Percentiles rank a stretch among this genome's conserved stretches.
phyloP scores from a whole-genome alignment of 2,888 invertebrate species.

The Pyrrhia umbra region DNA sequence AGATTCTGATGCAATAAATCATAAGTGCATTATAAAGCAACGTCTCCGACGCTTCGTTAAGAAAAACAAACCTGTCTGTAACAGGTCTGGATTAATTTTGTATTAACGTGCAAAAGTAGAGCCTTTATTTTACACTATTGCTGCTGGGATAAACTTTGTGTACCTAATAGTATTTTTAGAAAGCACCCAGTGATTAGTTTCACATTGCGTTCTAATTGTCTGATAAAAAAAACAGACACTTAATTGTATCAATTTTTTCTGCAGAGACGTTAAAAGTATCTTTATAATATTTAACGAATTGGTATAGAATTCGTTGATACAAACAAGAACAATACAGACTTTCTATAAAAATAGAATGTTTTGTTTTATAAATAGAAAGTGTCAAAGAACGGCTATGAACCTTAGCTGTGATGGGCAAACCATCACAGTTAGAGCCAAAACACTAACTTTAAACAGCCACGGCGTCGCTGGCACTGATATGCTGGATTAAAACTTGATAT shows the following conservation, averaged over 20 bases:
- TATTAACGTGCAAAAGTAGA: conserved; percentile 53
- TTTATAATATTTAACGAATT: too few relatives aligned
- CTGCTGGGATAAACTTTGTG: too few relatives aligned
- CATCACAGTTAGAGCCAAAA: conserved; percentile 44
- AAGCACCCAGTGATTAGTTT: too few relatives aligned
- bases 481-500: conserved; percentile 46
- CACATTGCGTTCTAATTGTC: too few relatives aligned
- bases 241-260: too few relatives aligned
- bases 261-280: too few relatives aligned
- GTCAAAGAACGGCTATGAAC: background rate
- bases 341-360: too few relatives aligned
- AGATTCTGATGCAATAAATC: conserved; percentile 80
- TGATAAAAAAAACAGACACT: too few relatives aligned
- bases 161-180: too few relatives aligned
- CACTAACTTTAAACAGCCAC: conserved; percentile 14
- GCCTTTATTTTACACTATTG: conserved; percentile 39
- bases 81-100: conserved; percentile 54
- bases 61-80: conserved; percentile 78
- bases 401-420: background rate
- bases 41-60: conserved; percentile 78
- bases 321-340: too few relatives aligned
- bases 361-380: background rate
- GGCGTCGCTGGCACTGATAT: conserved; percentile 47
- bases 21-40: conserved; percentile 81
- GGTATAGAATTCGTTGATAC: too few relatives aligned